Percentiles rank a stretch among this genome's conserved stretches.
phyloP scores from a whole-genome alignment of 2,113 vertebrate genomes.

The Crotalus viridis region DNA sequence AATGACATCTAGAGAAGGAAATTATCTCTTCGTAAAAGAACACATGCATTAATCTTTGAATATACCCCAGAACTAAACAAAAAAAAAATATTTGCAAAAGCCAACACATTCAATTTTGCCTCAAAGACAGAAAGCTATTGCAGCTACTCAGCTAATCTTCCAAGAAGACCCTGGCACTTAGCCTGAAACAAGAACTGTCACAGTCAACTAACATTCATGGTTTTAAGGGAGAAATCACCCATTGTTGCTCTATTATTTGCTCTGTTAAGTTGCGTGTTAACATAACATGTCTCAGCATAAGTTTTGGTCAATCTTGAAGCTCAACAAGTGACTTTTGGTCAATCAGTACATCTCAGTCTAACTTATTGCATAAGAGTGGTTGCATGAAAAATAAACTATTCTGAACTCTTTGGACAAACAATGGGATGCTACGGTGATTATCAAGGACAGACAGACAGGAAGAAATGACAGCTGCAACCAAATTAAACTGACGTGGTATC shows the following conservation, averaged over 20 bases:
- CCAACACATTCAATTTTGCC: neutral
- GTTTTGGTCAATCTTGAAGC: neutral
- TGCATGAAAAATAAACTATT: neutral
- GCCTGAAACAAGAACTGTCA: neutral
- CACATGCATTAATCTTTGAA: neutral
- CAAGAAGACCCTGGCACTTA: neutral
- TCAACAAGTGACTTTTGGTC: neutral
- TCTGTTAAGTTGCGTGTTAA: neutral
- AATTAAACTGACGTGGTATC: neutral
- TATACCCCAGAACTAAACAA: neutral
- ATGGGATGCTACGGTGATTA: neutral
- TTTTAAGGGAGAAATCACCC: neutral
- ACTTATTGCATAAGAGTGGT: neutral
- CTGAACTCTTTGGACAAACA: neutral
- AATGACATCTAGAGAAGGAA: neutral
- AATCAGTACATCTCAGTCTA: neutral
- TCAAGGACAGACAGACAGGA: neutral
- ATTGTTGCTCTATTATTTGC: neutral
- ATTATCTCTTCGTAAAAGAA: neutral
- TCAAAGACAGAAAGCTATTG: neutral
- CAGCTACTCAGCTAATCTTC: neutral
- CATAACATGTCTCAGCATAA: neutral
- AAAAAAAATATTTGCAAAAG: neutral
- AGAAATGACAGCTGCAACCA: neutral
- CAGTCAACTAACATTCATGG: neutral